A percentile compares a stretch with the other conserved stretches of the same genome.
These are phyloP conservation scores for Patiria miniata DNA, from an alignment of 35 echinoderm and acorn worm genomes.

Conservation along the genomic window DNA sequence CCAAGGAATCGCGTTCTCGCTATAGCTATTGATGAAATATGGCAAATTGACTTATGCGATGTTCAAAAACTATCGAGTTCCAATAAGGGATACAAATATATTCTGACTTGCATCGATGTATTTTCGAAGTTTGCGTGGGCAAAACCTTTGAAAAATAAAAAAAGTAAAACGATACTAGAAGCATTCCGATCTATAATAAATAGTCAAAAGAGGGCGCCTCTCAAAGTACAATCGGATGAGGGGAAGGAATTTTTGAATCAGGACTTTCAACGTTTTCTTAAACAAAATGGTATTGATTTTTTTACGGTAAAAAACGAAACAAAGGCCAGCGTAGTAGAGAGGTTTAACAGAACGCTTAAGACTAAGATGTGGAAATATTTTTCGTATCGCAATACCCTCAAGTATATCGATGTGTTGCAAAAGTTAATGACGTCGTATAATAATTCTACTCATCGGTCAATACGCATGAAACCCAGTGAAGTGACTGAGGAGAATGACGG, in stretches of 20 bases:
- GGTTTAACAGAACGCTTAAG: constrained; percentile 77
- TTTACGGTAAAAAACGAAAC: constrained; percentile 57
- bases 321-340: constrained; percentile 52
- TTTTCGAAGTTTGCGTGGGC: constrained; percentile 54
- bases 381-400: constrained; percentile 24
- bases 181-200: constrained; percentile 4
- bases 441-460: constrained; percentile 41
- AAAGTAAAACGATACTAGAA: neutral
- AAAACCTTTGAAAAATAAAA: constrained; percentile 41
- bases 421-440: constrained; percentile 45
- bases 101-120: constrained; percentile 38
- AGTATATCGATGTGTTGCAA: constrained; percentile 2
- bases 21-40: neutral
- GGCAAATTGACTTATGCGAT: neutral
- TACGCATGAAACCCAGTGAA: constrained; percentile 38
- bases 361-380: constrained; percentile 35
- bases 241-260: constrained; percentile 54
- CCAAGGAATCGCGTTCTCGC: neutral
- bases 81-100: constrained; percentile 45
- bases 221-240: constrained; percentile 43
- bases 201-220: constrained; percentile 19
- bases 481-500: constrained; percentile 52
- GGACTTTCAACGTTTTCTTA: constrained; percentile 41
- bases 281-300: constrained; percentile 38
- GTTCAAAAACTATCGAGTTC: constrained; percentile 14